Conservation (phyloP, 2,113 vertebrate genomes). For the Chaenocephalus aceratus region DNA sequence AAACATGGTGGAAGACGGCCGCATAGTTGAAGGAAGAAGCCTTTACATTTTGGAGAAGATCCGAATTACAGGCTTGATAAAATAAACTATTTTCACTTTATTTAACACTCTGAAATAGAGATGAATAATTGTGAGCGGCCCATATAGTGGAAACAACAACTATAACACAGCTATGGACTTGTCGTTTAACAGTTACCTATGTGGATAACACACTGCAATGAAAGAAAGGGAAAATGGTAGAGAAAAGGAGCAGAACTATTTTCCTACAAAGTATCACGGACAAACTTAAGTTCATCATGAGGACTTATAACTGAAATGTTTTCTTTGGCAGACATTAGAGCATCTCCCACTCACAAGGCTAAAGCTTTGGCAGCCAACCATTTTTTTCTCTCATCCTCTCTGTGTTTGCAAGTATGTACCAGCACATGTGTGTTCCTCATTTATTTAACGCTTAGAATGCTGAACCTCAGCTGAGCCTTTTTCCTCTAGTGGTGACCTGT, state of each 20-base stretch:
- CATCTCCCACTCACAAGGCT: constrained; percentile 33
- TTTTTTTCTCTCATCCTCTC: constrained; percentile 2
- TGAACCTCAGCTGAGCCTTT: not conserved
- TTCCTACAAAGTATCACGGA: not conserved
- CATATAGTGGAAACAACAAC: too few species aligned
- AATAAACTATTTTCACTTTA: too few species aligned
- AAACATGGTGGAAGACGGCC: too few species aligned
- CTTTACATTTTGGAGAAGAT: too few species aligned
- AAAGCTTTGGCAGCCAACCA: constrained; percentile 29
- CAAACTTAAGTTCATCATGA: constrained; percentile 19
- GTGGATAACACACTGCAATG: not conserved
- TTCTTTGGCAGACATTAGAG: constrained; percentile 39
- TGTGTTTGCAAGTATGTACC: not conserved
- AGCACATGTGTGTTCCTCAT: constrained; percentile 8
- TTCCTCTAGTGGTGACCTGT: constrained; percentile 16
- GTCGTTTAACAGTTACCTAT: not conserved
- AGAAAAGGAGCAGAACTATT: not conserved
- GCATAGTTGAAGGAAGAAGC: too few species aligned
- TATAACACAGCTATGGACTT: too few species aligned
- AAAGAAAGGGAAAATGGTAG: not conserved
- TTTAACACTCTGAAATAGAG: too few species aligned
- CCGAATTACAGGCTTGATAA: too few species aligned
- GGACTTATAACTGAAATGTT: constrained; percentile 27
- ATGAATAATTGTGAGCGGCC: too few species aligned
- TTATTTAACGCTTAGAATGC: constrained; percentile 1